Evolutionary conservation across 2,797 vertebrate species (phyloP).

Genomic region (Ptychobarbus kaznakovi): DNA sequence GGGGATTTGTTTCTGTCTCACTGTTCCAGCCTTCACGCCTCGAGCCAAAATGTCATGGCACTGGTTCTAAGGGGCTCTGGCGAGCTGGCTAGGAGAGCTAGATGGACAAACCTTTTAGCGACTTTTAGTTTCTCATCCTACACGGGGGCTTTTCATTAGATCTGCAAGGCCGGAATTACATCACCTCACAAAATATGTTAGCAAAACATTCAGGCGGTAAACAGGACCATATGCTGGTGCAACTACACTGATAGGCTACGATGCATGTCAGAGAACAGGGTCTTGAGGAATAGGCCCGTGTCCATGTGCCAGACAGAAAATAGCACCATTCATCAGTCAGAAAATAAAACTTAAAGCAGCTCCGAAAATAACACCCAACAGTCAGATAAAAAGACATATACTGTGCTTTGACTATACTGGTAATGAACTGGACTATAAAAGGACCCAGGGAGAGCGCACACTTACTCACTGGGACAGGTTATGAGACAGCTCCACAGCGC

Average conservation of each 20-base stretch:
- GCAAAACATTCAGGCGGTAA: slow-evolving; percentile 47
- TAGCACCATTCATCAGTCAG: slow-evolving; percentile 56
- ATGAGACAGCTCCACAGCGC: slow-evolving; percentile 31
- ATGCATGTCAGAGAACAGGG: slow-evolving; percentile 49
- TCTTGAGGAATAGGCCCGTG: slow-evolving; percentile 48
- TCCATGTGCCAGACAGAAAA: slow-evolving; percentile 56
- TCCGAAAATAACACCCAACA: slow-evolving; percentile 56
- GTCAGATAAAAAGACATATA: slow-evolving; percentile 57
- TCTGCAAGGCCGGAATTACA: slow-evolving; percentile 41
- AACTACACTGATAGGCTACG: slow-evolving; percentile 14
- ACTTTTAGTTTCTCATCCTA: slow-evolving; percentile 47
- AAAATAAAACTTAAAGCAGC: slow-evolving; percentile 56
- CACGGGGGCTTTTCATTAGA: slow-evolving; percentile 32
- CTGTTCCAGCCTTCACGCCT: slow-evolving; percentile 55
- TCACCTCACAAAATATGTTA: slow-evolving; percentile 48
- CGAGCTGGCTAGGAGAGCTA: slow-evolving; percentile 38
- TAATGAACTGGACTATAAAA: slow-evolving; percentile 50
- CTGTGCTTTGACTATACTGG: slow-evolving; percentile 45
- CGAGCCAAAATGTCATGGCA: slow-evolving; percentile 58
- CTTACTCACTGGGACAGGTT: slow-evolving; percentile 49
- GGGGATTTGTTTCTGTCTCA: slow-evolving; percentile 43
- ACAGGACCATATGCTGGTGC: slow-evolving; percentile 1
- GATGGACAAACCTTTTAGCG: slow-evolving; percentile 54
- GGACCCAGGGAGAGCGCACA: slow-evolving; percentile 9
- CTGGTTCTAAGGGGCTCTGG: slow-evolving; percentile 55